Percentiles rank a stretch among this genome's conserved stretches.
Conservation (phyloP, 1,140 invertebrate genomes). For the Drosophila suzukii region DNA sequence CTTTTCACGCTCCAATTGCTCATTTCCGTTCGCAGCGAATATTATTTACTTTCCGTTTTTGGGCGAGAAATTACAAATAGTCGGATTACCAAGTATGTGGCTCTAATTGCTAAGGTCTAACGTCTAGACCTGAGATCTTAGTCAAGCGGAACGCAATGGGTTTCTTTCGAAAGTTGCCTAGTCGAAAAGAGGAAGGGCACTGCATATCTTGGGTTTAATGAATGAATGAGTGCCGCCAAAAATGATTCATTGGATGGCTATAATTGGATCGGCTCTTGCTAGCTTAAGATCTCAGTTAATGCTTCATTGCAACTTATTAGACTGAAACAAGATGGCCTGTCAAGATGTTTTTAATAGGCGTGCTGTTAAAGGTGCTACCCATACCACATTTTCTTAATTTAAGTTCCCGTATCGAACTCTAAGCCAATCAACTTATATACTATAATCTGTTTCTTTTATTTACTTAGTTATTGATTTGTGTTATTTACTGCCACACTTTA, state of each 20-base stretch:
- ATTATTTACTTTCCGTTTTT: constrained; percentile 54
- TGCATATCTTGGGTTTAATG: neutral
- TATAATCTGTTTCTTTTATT: too few relatives aligned
- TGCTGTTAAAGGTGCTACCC: neutral
- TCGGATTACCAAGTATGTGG: constrained; percentile 8
- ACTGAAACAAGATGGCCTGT: neutral
- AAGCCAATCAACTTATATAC: too few relatives aligned
- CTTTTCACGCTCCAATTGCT: constrained; percentile 78
- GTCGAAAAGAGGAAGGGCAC: constrained; percentile 7
- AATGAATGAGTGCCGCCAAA: constrained; percentile 7
- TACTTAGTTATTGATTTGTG: too few relatives aligned
- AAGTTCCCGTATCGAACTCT: too few relatives aligned
- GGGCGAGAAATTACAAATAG: constrained; percentile 36
- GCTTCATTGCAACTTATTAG: constrained; percentile 10
- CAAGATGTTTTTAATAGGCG: neutral
- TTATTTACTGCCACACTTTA: too few relatives aligned
- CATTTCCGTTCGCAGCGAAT: constrained; percentile 59
- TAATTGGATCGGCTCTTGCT: constrained; percentile 2
- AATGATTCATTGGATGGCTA: constrained; percentile 17
- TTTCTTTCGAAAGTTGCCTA: constrained; percentile 32
- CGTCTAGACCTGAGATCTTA: constrained; percentile 23
- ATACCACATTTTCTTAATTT: neutral
- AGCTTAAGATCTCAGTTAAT: neutral
- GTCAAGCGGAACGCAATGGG: constrained; percentile 38
- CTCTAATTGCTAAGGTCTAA: constrained; percentile 23